A percentile compares a stretch with the other conserved stretches of the same genome.
These are phyloP conservation scores for Drosophila serrata DNA, from an alignment of 1,140 invertebrate genomes.

Conservation along the genomic window DNA sequence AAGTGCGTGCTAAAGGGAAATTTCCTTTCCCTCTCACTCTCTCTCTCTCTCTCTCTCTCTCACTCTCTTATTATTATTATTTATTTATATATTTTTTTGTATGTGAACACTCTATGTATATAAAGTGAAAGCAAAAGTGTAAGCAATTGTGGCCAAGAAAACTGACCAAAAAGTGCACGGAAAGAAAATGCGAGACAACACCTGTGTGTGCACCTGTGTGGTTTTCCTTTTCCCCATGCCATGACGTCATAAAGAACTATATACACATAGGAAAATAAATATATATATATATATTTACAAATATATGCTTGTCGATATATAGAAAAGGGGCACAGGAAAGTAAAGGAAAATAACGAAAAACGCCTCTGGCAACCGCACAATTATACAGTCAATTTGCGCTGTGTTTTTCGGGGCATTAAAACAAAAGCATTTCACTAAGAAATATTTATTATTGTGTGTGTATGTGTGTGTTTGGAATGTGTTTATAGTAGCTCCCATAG, in stretches of 20 bases:
- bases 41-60: no score
- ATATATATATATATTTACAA: background rate
- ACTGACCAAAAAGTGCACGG: conserved; percentile 15
- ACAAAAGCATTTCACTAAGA: conserved; percentile 79
- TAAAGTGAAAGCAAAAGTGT: conserved; percentile 37
- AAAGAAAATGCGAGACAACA: background rate
- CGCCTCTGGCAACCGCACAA: conserved; percentile 62
- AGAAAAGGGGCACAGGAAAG: conserved; percentile 8
- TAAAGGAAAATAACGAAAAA: conserved; percentile 17
- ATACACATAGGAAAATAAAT: conserved; percentile 3
- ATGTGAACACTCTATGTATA: background rate
- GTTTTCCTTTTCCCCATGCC: background rate
- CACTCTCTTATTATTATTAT: background rate
- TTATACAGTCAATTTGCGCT: conserved; percentile 81
- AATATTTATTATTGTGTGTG: conserved; percentile 75
- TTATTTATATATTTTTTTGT: conserved; percentile 23
- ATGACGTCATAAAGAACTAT: conserved; percentile 34
- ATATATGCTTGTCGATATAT: conserved; percentile 6
- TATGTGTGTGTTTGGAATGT: conserved; percentile 56
- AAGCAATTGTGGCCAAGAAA: conserved; percentile 7
- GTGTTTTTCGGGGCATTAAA: conserved; percentile 83
- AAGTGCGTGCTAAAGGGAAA: conserved; percentile 39
- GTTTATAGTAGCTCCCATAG: conserved; percentile 65
- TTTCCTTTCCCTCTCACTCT: background rate
- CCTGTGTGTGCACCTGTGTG: conserved; percentile 32